Base-by-base conservation (phyloP, 37 sponge, comb jelly and placozoan genomes). In the Ephydatia muelleri region DNA sequence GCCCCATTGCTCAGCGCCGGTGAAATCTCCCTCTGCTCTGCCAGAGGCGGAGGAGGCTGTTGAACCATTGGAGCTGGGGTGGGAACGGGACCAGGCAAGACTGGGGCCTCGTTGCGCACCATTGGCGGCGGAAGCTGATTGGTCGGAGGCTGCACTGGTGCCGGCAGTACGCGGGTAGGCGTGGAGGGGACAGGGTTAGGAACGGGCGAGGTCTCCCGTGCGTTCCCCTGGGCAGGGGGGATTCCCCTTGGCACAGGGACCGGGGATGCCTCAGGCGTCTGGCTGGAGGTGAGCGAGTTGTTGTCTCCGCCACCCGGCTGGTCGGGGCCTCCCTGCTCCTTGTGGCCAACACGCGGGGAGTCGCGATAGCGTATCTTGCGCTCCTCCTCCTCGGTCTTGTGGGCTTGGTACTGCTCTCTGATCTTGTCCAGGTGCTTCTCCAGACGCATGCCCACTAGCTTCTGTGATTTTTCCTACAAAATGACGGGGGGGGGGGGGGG, bases 391-490 rank as follows among this genome's bases (percentile, higher is more conserved):
- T 85, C 91, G 38, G 82, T 74, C 35, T 85, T 73, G 73, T 90
- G 86, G 1, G 23, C 65, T 29, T 90, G 67, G 81, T 90, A 90
- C 82, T 81, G 80, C 74, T 85, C 82, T 3, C 91, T 40, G 74
- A 80, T 14, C 74, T 85, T 90, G 38, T 90, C 91, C 47, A 90
- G 9, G 49, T 90, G 91, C 36, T 76, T 90, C 79, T 90, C 91
- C 25, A 85, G 79, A 67, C 86, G 67, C 38, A 85, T 48, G 0
- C 91, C 91, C 25, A 79, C 79, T 29, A 90, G 82, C 34, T 85
- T 85, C 38, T 80, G 49, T 25, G 32, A 25, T 67, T 35, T 80
- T 34, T 80, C 22, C 37, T 80, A 67, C 37, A 40, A 11, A 12
- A 21, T 81, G 16, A 14, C 43, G 14, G 29, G 12, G 13, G 33